Evolutionary conservation across 2,888 invertebrate species (phyloP).

Genomic region (Cheilosia impressa): DNA sequence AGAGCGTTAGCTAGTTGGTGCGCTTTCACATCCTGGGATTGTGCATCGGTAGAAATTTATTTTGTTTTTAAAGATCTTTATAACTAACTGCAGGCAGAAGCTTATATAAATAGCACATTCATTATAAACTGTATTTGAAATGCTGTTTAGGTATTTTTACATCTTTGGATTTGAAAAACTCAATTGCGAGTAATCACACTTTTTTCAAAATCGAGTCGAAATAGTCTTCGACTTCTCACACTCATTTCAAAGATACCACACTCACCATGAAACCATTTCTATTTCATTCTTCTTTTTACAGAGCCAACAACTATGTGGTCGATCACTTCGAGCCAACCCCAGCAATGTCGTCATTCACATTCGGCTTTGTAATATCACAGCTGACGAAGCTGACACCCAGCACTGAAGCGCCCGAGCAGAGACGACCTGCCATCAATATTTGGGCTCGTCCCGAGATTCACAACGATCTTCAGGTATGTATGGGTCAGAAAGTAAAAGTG

Average conservation of each 20-base stretch:
- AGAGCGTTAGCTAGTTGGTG: too few species aligned
- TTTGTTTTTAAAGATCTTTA: too few species aligned
- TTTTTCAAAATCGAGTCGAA: too few species aligned
- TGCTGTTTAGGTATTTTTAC: too few species aligned
- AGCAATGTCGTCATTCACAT: conserved; percentile 90
- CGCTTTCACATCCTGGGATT: too few species aligned
- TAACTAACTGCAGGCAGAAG: too few species aligned
- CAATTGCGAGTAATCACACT: too few species aligned
- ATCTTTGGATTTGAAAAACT: too few species aligned
- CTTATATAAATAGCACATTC: too few species aligned
- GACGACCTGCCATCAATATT: conserved; percentile 82
- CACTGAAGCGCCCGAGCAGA: conserved; percentile 70
- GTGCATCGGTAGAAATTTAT: too few species aligned
- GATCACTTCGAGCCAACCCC: conserved; percentile 89
- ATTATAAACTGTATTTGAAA: too few species aligned
- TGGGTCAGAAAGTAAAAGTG: neutral
- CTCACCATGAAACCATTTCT: neutral
- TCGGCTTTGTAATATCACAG: conserved; percentile 89
- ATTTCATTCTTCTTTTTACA: conserved; percentile 22
- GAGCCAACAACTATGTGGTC: conserved; percentile 85
- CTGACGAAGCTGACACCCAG: conserved; percentile 82
- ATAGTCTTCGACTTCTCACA: neutral
- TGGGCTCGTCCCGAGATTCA: conserved; percentile 84
- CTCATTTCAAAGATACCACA: neutral
- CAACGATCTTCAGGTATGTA: conserved; percentile 81